These are phyloP conservation scores for Harpalus rubripes DNA, from an alignment of 2,888 invertebrate genomes.

Conservation along the genomic window DNA sequence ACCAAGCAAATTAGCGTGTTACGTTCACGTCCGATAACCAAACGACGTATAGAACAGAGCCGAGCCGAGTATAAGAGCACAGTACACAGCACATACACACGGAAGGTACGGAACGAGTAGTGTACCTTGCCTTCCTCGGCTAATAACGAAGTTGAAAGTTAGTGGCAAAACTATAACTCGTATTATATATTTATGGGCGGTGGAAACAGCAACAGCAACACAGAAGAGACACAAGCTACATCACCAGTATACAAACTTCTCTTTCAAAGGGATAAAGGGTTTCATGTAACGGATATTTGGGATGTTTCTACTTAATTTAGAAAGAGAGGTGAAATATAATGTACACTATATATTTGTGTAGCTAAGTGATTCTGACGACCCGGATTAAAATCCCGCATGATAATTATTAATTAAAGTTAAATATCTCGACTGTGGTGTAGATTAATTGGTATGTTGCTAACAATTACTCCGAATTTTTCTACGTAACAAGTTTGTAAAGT, in stretches of 20 bases:
- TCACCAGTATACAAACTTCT: conserved; percentile 38
- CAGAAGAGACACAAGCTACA: conserved; percentile 14
- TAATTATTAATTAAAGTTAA: too few species aligned
- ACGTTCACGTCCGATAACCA: conserved; percentile 53
- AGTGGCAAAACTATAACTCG: conserved; percentile 60
- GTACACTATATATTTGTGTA: too few species aligned
- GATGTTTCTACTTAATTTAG: too few species aligned
- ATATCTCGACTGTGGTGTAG: too few species aligned
- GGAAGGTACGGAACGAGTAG: not conserved
- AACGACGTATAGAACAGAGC: conserved; percentile 12
- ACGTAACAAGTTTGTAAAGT: too few species aligned
- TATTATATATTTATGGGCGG: conserved; percentile 63
- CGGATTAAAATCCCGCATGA: too few species aligned
- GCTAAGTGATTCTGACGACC: too few species aligned
- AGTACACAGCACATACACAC: conserved; percentile 21
- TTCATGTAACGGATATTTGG: not conserved
- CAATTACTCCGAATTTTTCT: too few species aligned
- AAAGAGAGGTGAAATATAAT: too few species aligned
- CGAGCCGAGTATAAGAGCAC: not conserved
- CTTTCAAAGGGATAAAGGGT: conserved; percentile 2
- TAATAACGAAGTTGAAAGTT: conserved; percentile 56
- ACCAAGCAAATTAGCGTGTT: conserved; percentile 51
- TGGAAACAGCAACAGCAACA: conserved; percentile 23
- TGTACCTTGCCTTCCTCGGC: not conserved
- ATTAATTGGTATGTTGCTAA: too few species aligned